A percentile compares a stretch with the other conserved stretches of the same genome.
Evolutionary conservation across 2,888 invertebrate genomes (phyloP).

Genomic region (Hesperia comma): DNA sequence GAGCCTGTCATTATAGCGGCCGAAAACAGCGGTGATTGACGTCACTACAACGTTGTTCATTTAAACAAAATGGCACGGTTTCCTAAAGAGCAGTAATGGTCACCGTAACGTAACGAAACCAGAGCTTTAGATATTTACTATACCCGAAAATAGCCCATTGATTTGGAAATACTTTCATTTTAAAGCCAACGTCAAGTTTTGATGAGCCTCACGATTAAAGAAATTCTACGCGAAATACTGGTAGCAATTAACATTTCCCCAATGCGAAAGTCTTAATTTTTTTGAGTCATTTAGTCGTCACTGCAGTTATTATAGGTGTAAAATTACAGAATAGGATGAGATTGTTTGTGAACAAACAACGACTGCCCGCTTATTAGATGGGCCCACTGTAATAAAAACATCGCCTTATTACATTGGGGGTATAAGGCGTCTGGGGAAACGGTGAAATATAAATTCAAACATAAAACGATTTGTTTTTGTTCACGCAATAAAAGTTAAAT

Average conservation of each 20-base stretch:
- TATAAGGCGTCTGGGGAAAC: slow-evolving; percentile 57
- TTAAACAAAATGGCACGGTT: too few relatives aligned
- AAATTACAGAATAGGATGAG: slow-evolving; percentile 72
- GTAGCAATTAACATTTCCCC: neutral
- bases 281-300: slow-evolving; percentile 57
- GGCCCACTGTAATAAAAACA: slow-evolving; percentile 77
- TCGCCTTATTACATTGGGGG: slow-evolving; percentile 70
- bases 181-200: too few relatives aligned
- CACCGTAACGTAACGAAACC: too few relatives aligned
- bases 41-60: too few relatives aligned
- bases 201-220: too few relatives aligned
- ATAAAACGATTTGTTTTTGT: slow-evolving; percentile 76
- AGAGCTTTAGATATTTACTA: too few relatives aligned
- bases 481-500: slow-evolving; percentile 71
- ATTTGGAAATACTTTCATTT: too few relatives aligned
- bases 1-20: too few relatives aligned
- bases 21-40: too few relatives aligned
- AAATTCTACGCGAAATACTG: too few relatives aligned
- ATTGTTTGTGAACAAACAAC: slow-evolving; percentile 77
- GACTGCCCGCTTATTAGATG: slow-evolving; percentile 78
- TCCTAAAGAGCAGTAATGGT: too few relatives aligned
- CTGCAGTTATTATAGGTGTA: slow-evolving; percentile 64
- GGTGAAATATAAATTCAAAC: slow-evolving; percentile 74
- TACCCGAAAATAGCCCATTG: too few relatives aligned
- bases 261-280: slow-evolving; percentile 48